Percentiles rank a stretch among this genome's conserved stretches.
phyloP scores from a whole-genome alignment of 2,113 vertebrate species.

The Rhombomys opimus region DNA sequence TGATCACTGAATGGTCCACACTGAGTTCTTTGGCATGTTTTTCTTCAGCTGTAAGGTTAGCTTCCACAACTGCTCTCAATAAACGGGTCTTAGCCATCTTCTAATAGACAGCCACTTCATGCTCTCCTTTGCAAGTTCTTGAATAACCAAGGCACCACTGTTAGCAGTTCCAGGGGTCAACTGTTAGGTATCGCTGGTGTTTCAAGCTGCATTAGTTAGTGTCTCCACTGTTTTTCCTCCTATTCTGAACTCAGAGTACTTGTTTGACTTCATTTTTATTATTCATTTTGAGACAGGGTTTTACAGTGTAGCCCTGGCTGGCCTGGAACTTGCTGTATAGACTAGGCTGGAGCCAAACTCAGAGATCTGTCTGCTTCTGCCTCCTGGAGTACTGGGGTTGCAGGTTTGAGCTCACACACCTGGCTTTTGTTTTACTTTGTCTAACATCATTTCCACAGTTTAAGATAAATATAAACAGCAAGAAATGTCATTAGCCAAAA shows the following conservation, averaged over 20 bases:
- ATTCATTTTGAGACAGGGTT: background rate
- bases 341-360: background rate
- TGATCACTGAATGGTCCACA: background rate
- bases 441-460: background rate
- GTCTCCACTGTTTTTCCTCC: background rate
- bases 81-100: background rate
- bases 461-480: background rate
- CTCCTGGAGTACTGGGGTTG: background rate
- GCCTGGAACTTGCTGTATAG: background rate
- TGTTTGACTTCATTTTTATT: background rate
- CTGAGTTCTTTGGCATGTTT: background rate
- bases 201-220: no score
- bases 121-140: background rate
- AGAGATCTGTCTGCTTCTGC: background rate
- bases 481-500: background rate
- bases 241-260: background rate
- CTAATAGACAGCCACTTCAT: background rate
- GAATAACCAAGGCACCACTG: no score
- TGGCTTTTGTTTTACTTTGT: background rate
- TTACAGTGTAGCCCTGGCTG: background rate
- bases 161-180: background rate
- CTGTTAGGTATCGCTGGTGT: background rate
- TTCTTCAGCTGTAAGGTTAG: background rate
- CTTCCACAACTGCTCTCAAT: background rate
- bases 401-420: background rate